Evolutionary conservation across 2,797 vertebrate genomes (phyloP).

Genomic region (Sandelia bainsii): DNA sequence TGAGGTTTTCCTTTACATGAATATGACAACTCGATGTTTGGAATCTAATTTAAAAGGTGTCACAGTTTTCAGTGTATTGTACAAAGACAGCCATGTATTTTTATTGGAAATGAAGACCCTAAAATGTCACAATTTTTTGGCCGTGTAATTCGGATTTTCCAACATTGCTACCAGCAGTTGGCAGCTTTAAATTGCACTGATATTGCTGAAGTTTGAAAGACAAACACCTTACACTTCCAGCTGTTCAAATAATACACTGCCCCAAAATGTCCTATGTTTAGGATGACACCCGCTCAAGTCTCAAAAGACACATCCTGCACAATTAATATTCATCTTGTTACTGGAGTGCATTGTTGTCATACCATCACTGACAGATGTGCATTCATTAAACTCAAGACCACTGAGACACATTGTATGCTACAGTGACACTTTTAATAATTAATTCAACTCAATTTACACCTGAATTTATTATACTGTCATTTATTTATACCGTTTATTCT

Average conservation of each 20-base stretch:
- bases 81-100: background rate
- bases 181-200: constrained; percentile 24
- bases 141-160: background rate
- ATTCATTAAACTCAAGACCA: constrained; percentile 70
- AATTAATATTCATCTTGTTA: constrained; percentile 62
- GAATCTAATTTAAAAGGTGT: background rate
- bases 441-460: constrained; percentile 81
- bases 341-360: constrained; percentile 52
- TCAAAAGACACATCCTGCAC: constrained; percentile 26
- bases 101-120: background rate
- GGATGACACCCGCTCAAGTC: constrained; percentile 18
- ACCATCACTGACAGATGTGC: constrained; percentile 65
- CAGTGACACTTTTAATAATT: constrained; percentile 82
- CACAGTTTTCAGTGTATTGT: background rate
- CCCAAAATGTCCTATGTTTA: constrained; percentile 5
- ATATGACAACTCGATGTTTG: background rate
- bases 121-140: background rate
- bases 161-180: background rate
- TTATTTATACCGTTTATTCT: constrained; percentile 79
- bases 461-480: constrained; percentile 82
- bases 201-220: constrained; percentile 35
- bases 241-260: background rate
- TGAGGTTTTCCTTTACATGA: background rate
- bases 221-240: constrained; percentile 16
- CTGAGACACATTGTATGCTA: constrained; percentile 58